Conservation (phyloP, 2,888 invertebrate species). For the Callyntrura guangdongensis region DNA sequence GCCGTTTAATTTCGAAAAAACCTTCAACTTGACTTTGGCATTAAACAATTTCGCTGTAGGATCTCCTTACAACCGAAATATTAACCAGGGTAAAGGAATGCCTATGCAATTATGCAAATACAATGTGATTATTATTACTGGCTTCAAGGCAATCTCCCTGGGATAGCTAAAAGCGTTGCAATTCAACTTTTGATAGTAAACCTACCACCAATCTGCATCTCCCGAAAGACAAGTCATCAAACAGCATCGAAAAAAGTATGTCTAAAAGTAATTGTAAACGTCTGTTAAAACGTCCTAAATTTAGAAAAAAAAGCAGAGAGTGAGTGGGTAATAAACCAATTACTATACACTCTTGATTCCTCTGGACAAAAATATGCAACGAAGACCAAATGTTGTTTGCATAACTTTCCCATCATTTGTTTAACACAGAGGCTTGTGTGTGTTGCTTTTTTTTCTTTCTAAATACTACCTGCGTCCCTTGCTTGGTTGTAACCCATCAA, state of each 20-base stretch:
- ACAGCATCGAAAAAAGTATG: background rate
- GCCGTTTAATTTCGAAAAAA: too few species aligned
- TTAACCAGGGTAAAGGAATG: background rate
- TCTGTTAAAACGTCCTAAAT: conserved; percentile 67
- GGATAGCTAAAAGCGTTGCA: background rate
- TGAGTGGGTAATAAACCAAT: conserved; percentile 63
- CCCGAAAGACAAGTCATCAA: conserved; percentile 1
- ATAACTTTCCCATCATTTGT: conserved; percentile 76
- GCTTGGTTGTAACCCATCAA: background rate
- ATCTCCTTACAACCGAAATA: background rate
- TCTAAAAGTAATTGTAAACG: conserved; percentile 33
- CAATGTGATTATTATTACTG: conserved; percentile 7
- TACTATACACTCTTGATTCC: conserved; percentile 50
- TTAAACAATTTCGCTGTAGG: background rate
- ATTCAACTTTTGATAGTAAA: background rate
- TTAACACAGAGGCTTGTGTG: conserved; percentile 23
- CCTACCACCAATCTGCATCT: background rate
- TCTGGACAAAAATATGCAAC: conserved; percentile 62
- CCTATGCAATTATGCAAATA: conserved; percentile 57
- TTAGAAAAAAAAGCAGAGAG: conserved; percentile 60
- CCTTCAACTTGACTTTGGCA: conserved; percentile 70
- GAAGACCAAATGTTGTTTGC: conserved; percentile 75
- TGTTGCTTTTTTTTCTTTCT: background rate
- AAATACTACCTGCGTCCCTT: background rate
- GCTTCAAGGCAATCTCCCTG: conserved; percentile 37